These are phyloP conservation scores for Tricholaema leucomelas DNA, from an alignment of 2,113 vertebrate species.

Conservation along the genomic window DNA sequence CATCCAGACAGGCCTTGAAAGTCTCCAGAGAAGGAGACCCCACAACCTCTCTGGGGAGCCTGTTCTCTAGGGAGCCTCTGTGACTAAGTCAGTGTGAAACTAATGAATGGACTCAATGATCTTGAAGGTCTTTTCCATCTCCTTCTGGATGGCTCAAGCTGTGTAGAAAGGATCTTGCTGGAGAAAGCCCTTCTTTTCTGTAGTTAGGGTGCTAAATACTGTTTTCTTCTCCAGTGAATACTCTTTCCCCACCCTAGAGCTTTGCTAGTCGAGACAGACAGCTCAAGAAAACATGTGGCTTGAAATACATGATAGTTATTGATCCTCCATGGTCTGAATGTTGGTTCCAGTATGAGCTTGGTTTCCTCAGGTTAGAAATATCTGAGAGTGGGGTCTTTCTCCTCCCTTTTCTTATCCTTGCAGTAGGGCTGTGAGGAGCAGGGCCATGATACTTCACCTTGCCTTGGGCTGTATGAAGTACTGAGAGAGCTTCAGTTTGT, in stretches of 20 bases:
- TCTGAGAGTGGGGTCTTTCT: neutral
- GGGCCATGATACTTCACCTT: accelerated
- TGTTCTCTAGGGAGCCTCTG: no score
- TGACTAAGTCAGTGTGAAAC: no score
- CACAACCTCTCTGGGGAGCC: no score
- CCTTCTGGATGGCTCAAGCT: neutral
- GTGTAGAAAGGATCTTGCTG: neutral
- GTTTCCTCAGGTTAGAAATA: neutral
- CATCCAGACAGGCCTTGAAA: no score
- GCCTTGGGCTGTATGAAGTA: accelerated
- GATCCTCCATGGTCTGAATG: neutral
- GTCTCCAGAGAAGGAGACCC: no score
- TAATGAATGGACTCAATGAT: no score
- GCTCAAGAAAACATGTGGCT: constrained; percentile 1
- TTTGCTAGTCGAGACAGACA: constrained; percentile 23
- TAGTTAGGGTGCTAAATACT: neutral
- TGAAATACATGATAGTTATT: neutral
- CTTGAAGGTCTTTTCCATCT: no score
- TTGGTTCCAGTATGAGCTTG: neutral
- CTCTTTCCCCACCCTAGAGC: neutral
- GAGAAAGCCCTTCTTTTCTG: neutral
- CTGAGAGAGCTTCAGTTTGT: neutral
- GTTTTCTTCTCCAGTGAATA: neutral
- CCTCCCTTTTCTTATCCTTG: neutral
- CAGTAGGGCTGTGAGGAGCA: neutral